Base-by-base conservation (phyloP, 2,797 vertebrate species). In the Myotis vivesi region DNA sequence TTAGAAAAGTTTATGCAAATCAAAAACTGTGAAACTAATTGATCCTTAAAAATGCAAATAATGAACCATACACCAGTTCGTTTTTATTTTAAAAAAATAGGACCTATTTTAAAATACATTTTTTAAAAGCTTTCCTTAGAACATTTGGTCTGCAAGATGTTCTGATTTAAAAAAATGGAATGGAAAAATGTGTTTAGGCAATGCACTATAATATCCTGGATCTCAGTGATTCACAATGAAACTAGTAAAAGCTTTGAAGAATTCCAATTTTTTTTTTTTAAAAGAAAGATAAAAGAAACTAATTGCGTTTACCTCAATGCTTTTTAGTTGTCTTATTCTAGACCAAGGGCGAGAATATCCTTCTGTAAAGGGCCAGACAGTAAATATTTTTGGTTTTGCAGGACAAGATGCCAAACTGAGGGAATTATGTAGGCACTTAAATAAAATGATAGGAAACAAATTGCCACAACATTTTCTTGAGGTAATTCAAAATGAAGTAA, bases 11-110 rank as follows among this genome's bases (percentile, higher is more conserved):
- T 41, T 46, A 69, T 55, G 17, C 15, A 82, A 6, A 79, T 66
- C 72, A 41, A 86, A 77, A 86, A 10, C 33, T 83, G 4, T 94
- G 3, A 84, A 95, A 89, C 87, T 87, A 92, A 83, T 80, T 87
- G 38, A 6, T 82, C 23, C 22, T 20, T 91, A 89, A 81, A 11
- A 30, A 77, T 82, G 38, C 20, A 77, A 77, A 53, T 88, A 85
- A 23, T 85, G 44, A 76, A 55, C 9, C 66, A 81, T 22, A 71
- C 36, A 69, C 6, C 5, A 79, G 22, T 81, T 81, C 12, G 87
- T 87, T 71, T 91, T 84, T 46, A 36, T 51, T 64, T 72, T n/a
- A 36, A 76, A 94, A 55, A 85, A 57, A 73, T 9, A 68, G 41
- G 2, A 72, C 22, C 5, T 71, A 49, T 64, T 64, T 64, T 64